Base-by-base conservation (phyloP, 2,888 invertebrate species). In the Himalopsyche anomala region DNA sequence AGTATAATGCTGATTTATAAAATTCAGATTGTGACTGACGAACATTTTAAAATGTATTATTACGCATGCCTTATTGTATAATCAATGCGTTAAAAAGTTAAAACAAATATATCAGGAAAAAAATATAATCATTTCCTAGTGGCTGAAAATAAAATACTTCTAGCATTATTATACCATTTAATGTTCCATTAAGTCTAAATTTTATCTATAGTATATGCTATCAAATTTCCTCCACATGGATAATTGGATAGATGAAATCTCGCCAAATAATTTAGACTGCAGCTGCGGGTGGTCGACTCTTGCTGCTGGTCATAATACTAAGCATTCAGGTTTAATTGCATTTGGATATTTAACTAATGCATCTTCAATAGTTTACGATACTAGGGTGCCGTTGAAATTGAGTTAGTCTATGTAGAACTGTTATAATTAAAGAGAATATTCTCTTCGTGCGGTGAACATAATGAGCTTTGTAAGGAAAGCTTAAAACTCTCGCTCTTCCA, bases 401-500 rank as follows among this genome's bases (percentile, higher is more conserved):
- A 28, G 19, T 62, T 62, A 19, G 19, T n/a, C 56, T 62, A 62
- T 62, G 62, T 19, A 11, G 19, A 4, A 62, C 62, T 62, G 62
- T 8, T 9, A 62, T 19, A 19, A 62, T 62, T 62, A 62, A 28
- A 62, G 6, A 62, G 6, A 19, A 19, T 19, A 62, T 11, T 19
- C 28, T 6, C 62, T 62, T 19, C 19, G 3, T 28, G 62, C 15
- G n/a, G 28, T 19, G 19, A 62, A 62, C 28, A 19, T 62, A 62
- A 62, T 62, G 6, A 62, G 62, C 62, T 62, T 62, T 62, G 62
- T 62, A 19, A 62, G 62, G 19, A n/a, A 28, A 62, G 62, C 62
- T 62, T 19, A 19, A 19, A n/a, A 15, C 2, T 15, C 51, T 51
- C 51, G 51, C 51, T 51, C 51, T 51, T 51, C 8, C 9, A 45